These are phyloP conservation scores for Anthrax anthrax DNA, from an alignment of 2,888 invertebrate genomes.

Conservation along the genomic window DNA sequence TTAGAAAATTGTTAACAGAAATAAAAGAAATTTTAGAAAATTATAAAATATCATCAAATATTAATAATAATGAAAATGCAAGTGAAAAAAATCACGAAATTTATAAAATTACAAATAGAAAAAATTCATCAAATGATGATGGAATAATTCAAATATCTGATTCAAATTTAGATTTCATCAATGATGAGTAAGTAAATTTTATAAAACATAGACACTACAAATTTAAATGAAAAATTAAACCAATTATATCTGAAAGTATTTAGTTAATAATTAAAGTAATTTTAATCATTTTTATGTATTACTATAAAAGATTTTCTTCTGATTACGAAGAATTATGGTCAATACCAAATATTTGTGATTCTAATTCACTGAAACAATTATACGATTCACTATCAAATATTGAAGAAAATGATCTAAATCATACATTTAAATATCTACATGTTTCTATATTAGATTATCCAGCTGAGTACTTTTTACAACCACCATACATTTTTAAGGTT, in stretches of 20 bases:
- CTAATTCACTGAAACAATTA: conserved; percentile 21
- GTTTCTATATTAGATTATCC: conserved; percentile 29
- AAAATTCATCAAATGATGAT: background rate
- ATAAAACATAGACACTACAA: background rate
- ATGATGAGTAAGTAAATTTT: conserved; percentile 3
- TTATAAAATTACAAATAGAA: background rate
- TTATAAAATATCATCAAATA: background rate
- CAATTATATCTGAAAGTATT: no score
- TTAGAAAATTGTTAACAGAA: conserved; percentile 16
- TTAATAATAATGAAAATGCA: background rate
- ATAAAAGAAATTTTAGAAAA: conserved; percentile 15
- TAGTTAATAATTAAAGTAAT: background rate
- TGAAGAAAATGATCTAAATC: conserved; percentile 16
- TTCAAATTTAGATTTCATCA: background rate
- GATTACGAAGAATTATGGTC: conserved; percentile 28
- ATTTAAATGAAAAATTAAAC: background rate
- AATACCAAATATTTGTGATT: conserved; percentile 19
- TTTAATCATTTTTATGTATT: background rate
- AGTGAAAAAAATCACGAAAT: background rate
- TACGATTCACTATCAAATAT: conserved; percentile 16
- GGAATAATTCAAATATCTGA: background rate
- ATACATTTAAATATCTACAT: conserved; percentile 21
- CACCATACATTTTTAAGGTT: conserved; percentile 25
- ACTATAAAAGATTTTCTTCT: conserved; percentile 1
- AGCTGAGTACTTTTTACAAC: conserved; percentile 28